Base-by-base conservation (phyloP, 2,113 vertebrate species). In the Phodopus roborovskii region DNA sequence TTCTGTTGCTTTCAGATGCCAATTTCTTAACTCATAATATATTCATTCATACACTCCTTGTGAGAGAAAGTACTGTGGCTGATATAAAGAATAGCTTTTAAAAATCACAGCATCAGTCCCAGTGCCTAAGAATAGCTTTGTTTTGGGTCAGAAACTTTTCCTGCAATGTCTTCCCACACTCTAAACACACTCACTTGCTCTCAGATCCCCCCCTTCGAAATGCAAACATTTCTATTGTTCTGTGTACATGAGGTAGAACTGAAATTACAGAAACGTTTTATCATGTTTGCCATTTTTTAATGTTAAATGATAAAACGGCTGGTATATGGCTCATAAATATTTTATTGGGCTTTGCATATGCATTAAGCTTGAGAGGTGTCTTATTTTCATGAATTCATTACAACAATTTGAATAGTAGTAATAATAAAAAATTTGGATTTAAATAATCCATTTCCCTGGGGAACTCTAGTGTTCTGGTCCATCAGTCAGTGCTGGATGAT, bases 311-410 rank as follows among this genome's bases (percentile, higher is more conserved):
- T 94, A 81, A 97, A 94, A 90, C 56, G 94, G 53, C 56, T 95
- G 56, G 33, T 60, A 75, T 96, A 79, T 94, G 94, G 16, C 73
- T 97, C 87, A 95, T 90, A 96, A 97, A 94, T 97, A 96, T 91
- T 97, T 96, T 33, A 97, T 92, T 90, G 45, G 66, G 78, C 50
- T 97, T 98, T 91, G 73, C 87, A 88, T 97, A 88, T 60, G 53
- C 94, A 96, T 82, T 48, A 96, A 96, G 83, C 88, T 95, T 90
- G 74, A 75, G 79, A 96, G 70, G 26, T 94, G 2, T 94, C 88
- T 95, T 93, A 75, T 96, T 97, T 98, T 97, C 83, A 96, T 96
- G 91, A 97, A 97, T 97, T 97, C 96, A 97, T 97, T 95, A 96
- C 78, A 96, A 93, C 64, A 96, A 97, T 96, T 95, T 96, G 95